A percentile compares a stretch with the other conserved stretches of the same genome.
These are phyloP conservation scores for Onychostoma macrolepis DNA, from an alignment of 2,113 vertebrate genomes.

Conservation along the genomic window DNA sequence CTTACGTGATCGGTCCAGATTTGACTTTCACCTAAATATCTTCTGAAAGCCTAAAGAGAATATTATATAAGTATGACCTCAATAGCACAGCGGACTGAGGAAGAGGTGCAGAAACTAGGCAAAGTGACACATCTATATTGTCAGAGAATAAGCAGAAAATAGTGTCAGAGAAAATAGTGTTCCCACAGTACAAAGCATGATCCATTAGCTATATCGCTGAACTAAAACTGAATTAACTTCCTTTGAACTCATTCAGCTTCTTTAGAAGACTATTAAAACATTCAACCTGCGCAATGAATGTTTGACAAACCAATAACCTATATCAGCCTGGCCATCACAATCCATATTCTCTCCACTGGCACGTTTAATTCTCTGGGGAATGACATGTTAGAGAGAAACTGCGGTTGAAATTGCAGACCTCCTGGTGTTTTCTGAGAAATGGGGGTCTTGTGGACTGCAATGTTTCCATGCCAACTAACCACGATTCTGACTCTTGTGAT, in stretches of 20 bases:
- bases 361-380: constrained; percentile 11
- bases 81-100: background rate
- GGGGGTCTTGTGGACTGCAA: background rate
- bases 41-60: constrained; percentile 21
- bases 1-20: background rate
- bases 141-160: constrained; percentile 1
- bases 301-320: constrained; percentile 50
- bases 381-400: constrained; percentile 15
- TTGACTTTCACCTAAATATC: background rate
- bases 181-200: background rate
- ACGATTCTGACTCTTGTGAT: constrained; percentile 2
- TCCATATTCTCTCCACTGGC: constrained; percentile 15
- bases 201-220: background rate
- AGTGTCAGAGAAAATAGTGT: background rate
- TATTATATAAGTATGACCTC: constrained; percentile 20
- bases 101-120: constrained; percentile 3
- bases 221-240: background rate
- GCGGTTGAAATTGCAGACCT: constrained; percentile 15
- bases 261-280: constrained; percentile 18
- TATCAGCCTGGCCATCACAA: constrained; percentile 25
- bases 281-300: constrained; percentile 42
- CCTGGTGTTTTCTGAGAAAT: constrained; percentile 32
- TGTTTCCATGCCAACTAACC: constrained; percentile 45
- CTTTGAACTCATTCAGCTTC: background rate
- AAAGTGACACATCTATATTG: background rate